Conservation (phyloP, 2,113 vertebrate genomes). For the Columba livia region DNA sequence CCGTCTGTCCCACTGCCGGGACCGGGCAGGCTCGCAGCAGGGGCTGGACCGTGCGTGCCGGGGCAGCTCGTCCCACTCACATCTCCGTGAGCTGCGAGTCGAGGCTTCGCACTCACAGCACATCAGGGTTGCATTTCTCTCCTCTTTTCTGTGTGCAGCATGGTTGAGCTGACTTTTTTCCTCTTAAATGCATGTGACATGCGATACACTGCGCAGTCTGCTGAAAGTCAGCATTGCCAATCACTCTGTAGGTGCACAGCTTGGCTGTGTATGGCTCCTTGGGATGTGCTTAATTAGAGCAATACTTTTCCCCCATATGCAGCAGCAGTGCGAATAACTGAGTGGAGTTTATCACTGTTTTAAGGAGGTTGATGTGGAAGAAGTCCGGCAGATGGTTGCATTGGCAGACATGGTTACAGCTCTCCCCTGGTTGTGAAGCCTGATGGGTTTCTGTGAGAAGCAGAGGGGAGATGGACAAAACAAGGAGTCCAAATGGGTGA, state of each 20-base stretch:
- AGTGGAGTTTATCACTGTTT: background rate
- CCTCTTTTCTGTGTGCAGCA: background rate
- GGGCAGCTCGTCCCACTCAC: rapidly evolving
- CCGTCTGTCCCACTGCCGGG: background rate
- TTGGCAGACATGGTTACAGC: background rate
- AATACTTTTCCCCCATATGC: background rate
- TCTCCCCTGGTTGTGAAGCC: background rate
- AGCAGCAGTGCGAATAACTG: background rate
- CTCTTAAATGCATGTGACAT: background rate
- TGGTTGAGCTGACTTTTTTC: background rate
- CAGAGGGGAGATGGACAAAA: rapidly evolving
- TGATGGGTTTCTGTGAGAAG: background rate
- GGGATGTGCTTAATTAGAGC: background rate
- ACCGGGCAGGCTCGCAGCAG: background rate
- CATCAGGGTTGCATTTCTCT: rapidly evolving
- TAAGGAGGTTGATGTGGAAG: background rate
- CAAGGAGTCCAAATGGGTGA: rapidly evolving
- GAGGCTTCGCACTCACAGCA: rapidly evolving
- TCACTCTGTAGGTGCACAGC: background rate
- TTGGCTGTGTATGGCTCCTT: background rate
- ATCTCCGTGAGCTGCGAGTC: background rate
- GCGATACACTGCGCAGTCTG: background rate
- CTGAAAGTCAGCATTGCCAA: rapidly evolving
- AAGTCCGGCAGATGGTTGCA: background rate
- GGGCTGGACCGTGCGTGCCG: rapidly evolving